phyloP scores from a whole-genome alignment of 2,888 invertebrate genomes.

The Drosophila rubida region DNA sequence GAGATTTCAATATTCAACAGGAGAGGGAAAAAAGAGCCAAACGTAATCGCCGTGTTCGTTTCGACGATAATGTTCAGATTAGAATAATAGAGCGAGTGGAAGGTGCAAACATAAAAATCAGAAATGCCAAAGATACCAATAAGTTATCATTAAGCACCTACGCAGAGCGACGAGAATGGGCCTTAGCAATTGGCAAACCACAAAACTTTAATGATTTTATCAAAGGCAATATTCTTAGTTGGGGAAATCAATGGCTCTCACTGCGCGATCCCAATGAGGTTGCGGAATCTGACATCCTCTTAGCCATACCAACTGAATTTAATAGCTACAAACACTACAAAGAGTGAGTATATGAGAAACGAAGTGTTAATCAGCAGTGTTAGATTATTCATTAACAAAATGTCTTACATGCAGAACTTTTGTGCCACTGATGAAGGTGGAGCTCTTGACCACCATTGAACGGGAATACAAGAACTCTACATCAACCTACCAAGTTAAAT shows the following conservation, averaged over 20 bases:
- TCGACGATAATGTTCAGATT: slow-evolving; percentile 67
- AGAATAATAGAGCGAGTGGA: slow-evolving; percentile 66
- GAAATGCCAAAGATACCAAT: slow-evolving; percentile 40
- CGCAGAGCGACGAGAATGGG: slow-evolving; percentile 67
- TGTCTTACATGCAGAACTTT: slow-evolving; percentile 63
- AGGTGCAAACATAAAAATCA: slow-evolving; percentile 58
- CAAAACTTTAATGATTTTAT: slow-evolving; percentile 85
- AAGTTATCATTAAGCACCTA: slow-evolving; percentile 55
- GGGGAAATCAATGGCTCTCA: slow-evolving; percentile 89
- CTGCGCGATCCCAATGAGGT: slow-evolving; percentile 86
- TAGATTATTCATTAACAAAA: too few relatives aligned
- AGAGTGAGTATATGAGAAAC: slow-evolving; percentile 82
- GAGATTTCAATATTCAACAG: slow-evolving; percentile 49
- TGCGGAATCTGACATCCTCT: slow-evolving; percentile 85
- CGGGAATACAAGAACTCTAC: slow-evolving; percentile 58
- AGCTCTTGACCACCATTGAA: slow-evolving; percentile 75
- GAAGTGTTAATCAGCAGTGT: background rate
- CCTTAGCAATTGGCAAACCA: slow-evolving; percentile 41
- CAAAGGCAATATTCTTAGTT: slow-evolving; percentile 87
- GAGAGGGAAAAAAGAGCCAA: slow-evolving; percentile 47
- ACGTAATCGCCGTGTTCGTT: slow-evolving; percentile 66
- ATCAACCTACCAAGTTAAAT: slow-evolving; percentile 49
- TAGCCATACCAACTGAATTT: slow-evolving; percentile 87
- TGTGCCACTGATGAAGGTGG: slow-evolving; percentile 82
- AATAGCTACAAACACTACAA: slow-evolving; percentile 87